Percentiles rank a stretch among this genome's conserved stretches.
Evolutionary conservation across 2,797 vertebrate genomes (phyloP).

Genomic region (Cygnus olor): DNA sequence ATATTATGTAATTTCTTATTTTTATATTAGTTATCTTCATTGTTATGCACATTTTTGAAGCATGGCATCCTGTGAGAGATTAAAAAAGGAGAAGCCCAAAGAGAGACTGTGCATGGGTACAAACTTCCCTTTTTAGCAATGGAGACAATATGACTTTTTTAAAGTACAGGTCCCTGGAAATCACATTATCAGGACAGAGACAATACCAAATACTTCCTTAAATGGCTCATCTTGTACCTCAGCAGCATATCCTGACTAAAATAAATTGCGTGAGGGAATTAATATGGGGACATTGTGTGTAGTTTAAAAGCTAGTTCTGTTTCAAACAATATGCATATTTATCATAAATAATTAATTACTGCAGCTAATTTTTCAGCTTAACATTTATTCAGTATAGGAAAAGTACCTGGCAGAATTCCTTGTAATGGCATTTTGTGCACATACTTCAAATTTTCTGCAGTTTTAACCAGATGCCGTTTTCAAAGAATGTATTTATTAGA

Average conservation of each 20-base stretch:
- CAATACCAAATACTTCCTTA: constrained; percentile 5
- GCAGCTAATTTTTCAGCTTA: neutral
- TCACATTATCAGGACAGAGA: neutral
- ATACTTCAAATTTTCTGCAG: neutral
- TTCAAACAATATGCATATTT: neutral
- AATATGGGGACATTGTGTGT: neutral
- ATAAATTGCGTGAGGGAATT: constrained; percentile 26
- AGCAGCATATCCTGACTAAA: neutral
- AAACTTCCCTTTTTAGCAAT: constrained; percentile 33
- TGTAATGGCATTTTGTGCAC: neutral
- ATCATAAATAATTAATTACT: neutral
- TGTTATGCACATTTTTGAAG: neutral
- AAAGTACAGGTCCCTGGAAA: constrained; percentile 42
- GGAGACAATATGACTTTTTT: neutral
- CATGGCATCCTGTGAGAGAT: neutral
- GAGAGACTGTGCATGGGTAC: neutral
- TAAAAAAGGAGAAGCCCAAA: neutral
- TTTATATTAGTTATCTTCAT: neutral
- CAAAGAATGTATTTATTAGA: neutral
- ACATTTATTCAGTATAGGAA: neutral
- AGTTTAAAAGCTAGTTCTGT: constrained; percentile 5
- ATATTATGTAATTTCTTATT: neutral
- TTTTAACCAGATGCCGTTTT: neutral
- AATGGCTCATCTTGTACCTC: neutral
- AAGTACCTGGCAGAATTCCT: neutral